A percentile compares a stretch with the other conserved stretches of the same genome.
Conservation (phyloP, 2,113 vertebrate genomes). For the Megaleporinus macrocephalus region DNA sequence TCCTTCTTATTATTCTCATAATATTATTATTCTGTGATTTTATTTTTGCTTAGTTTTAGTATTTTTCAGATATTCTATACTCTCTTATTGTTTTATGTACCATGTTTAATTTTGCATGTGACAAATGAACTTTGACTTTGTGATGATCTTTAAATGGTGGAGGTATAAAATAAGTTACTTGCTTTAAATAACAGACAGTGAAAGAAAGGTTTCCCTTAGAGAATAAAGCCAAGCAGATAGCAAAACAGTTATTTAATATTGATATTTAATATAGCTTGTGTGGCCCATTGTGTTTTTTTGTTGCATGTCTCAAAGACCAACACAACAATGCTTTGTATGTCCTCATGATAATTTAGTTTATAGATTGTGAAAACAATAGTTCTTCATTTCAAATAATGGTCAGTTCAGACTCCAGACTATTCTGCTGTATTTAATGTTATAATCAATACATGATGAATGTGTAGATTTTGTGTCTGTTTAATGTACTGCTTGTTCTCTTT, state of each 20-base stretch:
- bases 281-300: not conserved
- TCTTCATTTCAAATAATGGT: not conserved
- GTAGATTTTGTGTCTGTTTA: not conserved
- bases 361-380: conserved; percentile 19
- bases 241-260: not conserved
- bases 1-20: too few relatives aligned
- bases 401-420: not conserved
- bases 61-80: too few relatives aligned
- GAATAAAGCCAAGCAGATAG: not conserved
- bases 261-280: not conserved
- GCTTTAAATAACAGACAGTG: too few relatives aligned
- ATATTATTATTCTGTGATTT: too few relatives aligned
- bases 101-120: too few relatives aligned
- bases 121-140: too few relatives aligned
- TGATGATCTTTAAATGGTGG: too few relatives aligned
- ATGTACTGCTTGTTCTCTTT: conserved; percentile 34
- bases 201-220: not conserved
- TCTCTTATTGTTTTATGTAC: too few relatives aligned
- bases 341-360: conserved; percentile 17
- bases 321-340: not conserved
- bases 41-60: too few relatives aligned
- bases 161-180: too few relatives aligned
- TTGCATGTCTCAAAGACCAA: not conserved
- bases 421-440: conserved; percentile 12
- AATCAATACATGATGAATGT: conserved; percentile 34